phyloP scores from a whole-genome alignment of 2,797 vertebrate genomes.

The Sebastes trivittatus region DNA sequence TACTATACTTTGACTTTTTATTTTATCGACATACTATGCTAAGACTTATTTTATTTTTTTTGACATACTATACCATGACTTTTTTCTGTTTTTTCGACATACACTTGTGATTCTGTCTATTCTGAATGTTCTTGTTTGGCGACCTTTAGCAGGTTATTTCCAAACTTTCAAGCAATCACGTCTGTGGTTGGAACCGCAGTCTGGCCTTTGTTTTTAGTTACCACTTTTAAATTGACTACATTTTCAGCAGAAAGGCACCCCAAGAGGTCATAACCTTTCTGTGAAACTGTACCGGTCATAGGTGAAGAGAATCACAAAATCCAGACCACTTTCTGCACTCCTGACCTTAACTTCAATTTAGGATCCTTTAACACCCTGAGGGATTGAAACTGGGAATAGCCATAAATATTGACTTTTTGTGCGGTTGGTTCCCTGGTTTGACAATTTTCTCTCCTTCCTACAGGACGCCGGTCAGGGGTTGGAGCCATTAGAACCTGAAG shows the following conservation, averaged over 20 bases:
- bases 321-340: not conserved
- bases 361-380: not conserved
- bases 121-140: not conserved
- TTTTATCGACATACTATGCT: no score
- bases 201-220: not conserved
- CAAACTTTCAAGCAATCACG: not conserved
- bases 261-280: not conserved
- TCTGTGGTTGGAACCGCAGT: not conserved
- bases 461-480: constrained; percentile 57
- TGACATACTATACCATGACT: no score
- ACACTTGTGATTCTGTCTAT: no score
- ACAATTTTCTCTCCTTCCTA: not conserved
- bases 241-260: not conserved
- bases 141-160: not conserved
- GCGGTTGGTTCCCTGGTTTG: not conserved
- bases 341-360: not conserved
- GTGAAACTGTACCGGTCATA: not conserved
- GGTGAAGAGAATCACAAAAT: not conserved
- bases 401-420: not conserved
- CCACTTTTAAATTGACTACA: not conserved
- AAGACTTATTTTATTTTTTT: no score
- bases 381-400: not conserved
- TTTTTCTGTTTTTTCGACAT: no score
- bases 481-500: constrained; percentile 49
- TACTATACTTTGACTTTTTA: no score